These are phyloP conservation scores for Patella depressa DNA, from an alignment of 2,888 invertebrate genomes.

Conservation along the genomic window DNA sequence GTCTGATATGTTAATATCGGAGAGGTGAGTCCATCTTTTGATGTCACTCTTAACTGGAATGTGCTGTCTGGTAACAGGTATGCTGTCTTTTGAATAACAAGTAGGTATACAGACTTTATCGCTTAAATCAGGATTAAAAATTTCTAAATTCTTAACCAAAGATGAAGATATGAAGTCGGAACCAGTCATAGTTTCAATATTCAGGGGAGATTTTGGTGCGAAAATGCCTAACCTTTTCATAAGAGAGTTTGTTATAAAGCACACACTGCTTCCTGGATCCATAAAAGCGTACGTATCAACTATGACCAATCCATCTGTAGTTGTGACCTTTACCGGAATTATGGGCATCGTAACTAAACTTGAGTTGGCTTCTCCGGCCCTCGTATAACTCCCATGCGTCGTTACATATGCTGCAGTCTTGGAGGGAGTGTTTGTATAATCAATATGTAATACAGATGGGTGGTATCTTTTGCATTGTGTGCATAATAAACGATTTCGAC, in stretches of 20 bases:
- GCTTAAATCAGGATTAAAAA: neutral
- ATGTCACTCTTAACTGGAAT: constrained; percentile 22
- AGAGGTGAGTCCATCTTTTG: constrained; percentile 16
- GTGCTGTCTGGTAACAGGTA: constrained; percentile 10
- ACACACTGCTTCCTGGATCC: constrained; percentile 31
- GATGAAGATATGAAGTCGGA: neutral
- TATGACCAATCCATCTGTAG: constrained; percentile 27
- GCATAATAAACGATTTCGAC: too few relatives aligned
- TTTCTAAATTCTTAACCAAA: neutral
- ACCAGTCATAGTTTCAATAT: neutral
- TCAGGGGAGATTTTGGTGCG: too few relatives aligned
- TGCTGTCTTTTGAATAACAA: constrained; percentile 14
- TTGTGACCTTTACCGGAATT: constrained; percentile 33
- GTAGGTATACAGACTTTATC: neutral
- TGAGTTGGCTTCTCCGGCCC: neutral
- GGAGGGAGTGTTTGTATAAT: too few relatives aligned
- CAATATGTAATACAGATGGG: too few relatives aligned
- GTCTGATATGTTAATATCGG: neutral
- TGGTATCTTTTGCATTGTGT: too few relatives aligned
- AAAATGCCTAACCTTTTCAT: neutral
- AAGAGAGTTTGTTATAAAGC: neutral
- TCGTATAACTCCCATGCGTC: neutral
- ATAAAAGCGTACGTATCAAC: constrained; percentile 35
- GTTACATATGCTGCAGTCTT: too few relatives aligned
- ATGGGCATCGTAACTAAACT: constrained; percentile 60